Evolutionary conservation across 2,113 vertebrate genomes (phyloP), one percentile per base, ranked within the genome.

Genomic region (Sarotherodon lohbergeri): DNA sequence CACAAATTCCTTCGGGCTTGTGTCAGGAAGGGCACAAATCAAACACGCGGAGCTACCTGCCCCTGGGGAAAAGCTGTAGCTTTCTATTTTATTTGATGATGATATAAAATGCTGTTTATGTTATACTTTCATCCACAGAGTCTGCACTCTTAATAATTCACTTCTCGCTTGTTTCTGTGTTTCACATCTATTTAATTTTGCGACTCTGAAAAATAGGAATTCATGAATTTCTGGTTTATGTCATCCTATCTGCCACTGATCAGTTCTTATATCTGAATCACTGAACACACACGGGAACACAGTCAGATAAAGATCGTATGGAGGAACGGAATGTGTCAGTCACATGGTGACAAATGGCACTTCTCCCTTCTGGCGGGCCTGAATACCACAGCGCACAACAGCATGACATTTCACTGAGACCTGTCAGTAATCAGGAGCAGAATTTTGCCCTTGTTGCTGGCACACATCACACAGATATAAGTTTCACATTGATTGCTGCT

Each of bases 391-490:
- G 41, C 1, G 36, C 80, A 85, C 41, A 14, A 14, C 82, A 83
- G 85, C 13, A 46, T 95, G 93, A 93, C 92, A 94, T 95, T 95
- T 95, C 59, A 84, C 52, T 14, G 81, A 83, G 82, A 81, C 78
- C 86, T 52, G 68, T 57, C 80, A 73, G 82, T 82, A 83, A 89
- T 88, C 90, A 90, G 81, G 52, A 85, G 82, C 54, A 82, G 66
- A 41, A 83, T 3, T 82, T 91, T 88, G 85, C 85, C 81, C 85
- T 89, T 84, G 52, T 50, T 55, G 76, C 84, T 90, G 80, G 78
- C 79, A 52, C 34, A 22, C 6, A 66, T 81, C 80, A 11, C 81
- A 59, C 73, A 48, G 61, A 88, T 83, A 80, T 82, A 73, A 82
- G 68, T 57, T 90, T 83, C 84, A 85, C 43, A 86, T 43, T 88